phyloP scores from a whole-genome alignment of 2,797 vertebrate genomes.

The Danio tinwini region DNA sequence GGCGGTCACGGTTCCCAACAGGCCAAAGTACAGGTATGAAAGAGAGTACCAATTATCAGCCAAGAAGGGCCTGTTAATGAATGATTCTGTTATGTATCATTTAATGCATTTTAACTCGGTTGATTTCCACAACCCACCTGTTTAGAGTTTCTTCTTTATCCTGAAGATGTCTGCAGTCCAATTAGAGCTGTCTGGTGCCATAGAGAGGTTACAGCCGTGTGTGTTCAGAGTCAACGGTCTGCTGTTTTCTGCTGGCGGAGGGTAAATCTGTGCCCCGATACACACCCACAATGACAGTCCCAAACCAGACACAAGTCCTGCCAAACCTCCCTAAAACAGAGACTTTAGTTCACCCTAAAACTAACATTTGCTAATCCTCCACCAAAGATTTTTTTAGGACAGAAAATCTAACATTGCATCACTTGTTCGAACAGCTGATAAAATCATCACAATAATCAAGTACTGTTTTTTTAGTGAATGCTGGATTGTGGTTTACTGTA shows the following conservation, averaged over 20 bases:
- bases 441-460: no score
- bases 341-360: no score
- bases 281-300: constrained; percentile 85
- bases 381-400: no score
- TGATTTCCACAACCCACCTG: constrained; percentile 63
- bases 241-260: constrained; percentile 72
- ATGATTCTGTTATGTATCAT: background rate
- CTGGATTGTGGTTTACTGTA: no score
- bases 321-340: constrained; percentile 81
- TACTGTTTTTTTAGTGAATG: no score
- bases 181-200: constrained; percentile 56
- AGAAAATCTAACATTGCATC: no score
- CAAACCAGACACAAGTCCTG: constrained; percentile 82
- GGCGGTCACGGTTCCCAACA: constrained; percentile 83
- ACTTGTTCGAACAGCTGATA: no score
- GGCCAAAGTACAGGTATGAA: constrained; percentile 95
- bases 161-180: constrained; percentile 56
- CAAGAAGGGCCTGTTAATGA: constrained; percentile 76
- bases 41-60: constrained; percentile 90
- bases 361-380: no score
- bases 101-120: background rate
- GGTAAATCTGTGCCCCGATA: constrained; percentile 84
- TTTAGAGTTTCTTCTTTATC: constrained; percentile 48
- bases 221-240: constrained; percentile 78
- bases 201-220: constrained; percentile 79